Base-by-base conservation (phyloP, 2,888 invertebrate species). In the Ichneumoninae sp. region DNA sequence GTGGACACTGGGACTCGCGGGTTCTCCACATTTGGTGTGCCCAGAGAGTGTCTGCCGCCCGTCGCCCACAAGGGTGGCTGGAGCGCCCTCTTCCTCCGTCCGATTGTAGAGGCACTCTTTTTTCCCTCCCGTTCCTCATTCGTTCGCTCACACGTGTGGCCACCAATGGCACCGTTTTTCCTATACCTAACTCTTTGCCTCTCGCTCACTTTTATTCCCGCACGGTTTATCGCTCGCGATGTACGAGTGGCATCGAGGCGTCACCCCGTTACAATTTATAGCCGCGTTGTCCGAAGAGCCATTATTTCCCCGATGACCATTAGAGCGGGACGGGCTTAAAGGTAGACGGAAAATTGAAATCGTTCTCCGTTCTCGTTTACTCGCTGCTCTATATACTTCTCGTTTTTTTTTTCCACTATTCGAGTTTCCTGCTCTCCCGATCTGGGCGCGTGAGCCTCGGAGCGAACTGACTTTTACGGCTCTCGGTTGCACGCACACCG, bases 161-260 rank as follows among this genome's bases (percentile, higher is more conserved):
- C 30, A 22, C 13, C 52, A 5, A 5, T 3, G 52, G 52, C 6
- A n/a, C n/a, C 80, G 69, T 47, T 73, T 73, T 73, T 66, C 54
- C 26, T 78, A 13, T 26, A 22, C 60, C 83, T 50, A 54, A 69
- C 63, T 70, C 63, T 73, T 66, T 78, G 52, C 71, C 69, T 50
- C 83, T 73, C 77, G 76, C 81, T 75, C 73, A 81, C 84, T 83
- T 86, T 78, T 81, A 77, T 71, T 83, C 70, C 71, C 83, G 75
- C 69, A 77, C 84, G 80, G 86, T 89, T 87, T 88, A 87, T 87
- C 89, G 87, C 81, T 86, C 85, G 83, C 88, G 88, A 89, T 85
- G 86, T 87, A 87, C 87, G 81, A 87, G 83, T 89, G 87, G 87
- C 87, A 88, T 88, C 87, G 89, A 89, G 88, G 88, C 88, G 89